A percentile compares a stretch with the other conserved stretches of the same genome.
These are phyloP conservation scores for Drosophila borborema DNA, from an alignment of 2,888 invertebrate genomes.

Conservation along the genomic window DNA sequence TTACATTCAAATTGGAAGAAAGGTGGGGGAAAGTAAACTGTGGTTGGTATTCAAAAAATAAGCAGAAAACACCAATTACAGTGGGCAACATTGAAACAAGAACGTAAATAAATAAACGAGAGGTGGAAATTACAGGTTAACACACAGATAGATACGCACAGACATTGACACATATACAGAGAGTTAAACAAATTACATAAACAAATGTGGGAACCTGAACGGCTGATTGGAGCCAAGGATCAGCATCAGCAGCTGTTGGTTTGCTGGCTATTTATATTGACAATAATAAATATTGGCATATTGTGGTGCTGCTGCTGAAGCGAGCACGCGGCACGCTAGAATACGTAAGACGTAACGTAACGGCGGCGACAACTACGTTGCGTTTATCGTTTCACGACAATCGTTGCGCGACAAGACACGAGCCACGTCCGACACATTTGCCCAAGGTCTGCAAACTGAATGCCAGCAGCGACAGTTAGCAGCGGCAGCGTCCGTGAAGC, in stretches of 20 bases:
- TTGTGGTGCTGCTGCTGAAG: conserved; percentile 20
- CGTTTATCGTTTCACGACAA: conserved; percentile 8
- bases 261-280: conserved; percentile 60
- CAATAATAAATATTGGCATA: conserved; percentile 71
- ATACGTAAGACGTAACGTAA: conserved; percentile 71
- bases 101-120: conserved; percentile 40
- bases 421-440: conserved; percentile 79
- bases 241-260: conserved; percentile 19
- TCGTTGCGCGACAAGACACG: conserved; percentile 26
- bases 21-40: conserved; percentile 10
- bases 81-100: conserved; percentile 63
- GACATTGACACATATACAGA: not conserved
- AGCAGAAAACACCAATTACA: conserved; percentile 71
- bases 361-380: conserved; percentile 23
- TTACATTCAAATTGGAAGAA: conserved; percentile 28
- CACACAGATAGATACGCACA: conserved; percentile 13
- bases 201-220: conserved; percentile 69
- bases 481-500: conserved; percentile 14
- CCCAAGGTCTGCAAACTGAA: conserved; percentile 83
- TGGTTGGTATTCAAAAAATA: conserved; percentile 28
- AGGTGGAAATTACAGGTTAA: conserved; percentile 43
- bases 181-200: conserved; percentile 77
- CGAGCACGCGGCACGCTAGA: conserved; percentile 26
- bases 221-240: conserved; percentile 19
- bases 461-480: conserved; percentile 14